A percentile compares a stretch with the other conserved stretches of the same genome.
These are phyloP conservation scores for Acanthosepion esculentum DNA, from an alignment of 2,888 invertebrate species.

Conservation along the genomic window DNA sequence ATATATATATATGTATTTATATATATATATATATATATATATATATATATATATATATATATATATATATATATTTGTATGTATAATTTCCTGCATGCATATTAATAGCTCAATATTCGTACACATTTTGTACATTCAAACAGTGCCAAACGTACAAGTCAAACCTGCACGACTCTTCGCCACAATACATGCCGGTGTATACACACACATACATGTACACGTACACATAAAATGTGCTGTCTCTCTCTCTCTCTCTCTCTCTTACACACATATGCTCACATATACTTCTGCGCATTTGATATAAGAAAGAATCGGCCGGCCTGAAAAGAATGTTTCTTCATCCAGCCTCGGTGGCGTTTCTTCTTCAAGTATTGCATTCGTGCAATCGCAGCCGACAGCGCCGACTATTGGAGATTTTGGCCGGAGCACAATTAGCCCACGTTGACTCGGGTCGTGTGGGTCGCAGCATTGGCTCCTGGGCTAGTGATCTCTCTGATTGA, in stretches of 20 bases:
- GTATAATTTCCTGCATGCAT: background rate
- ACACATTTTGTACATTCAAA: background rate
- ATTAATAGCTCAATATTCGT: background rate
- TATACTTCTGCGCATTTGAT: background rate
- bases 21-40: background rate
- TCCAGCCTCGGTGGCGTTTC: background rate
- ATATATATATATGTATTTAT: slow-evolving; percentile 35
- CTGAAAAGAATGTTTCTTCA: slow-evolving; percentile 22
- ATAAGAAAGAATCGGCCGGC: background rate
- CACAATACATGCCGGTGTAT: accelerated
- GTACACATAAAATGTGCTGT: background rate
- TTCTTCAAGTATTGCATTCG: slow-evolving; percentile 33
- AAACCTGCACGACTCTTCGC: too few relatives aligned
- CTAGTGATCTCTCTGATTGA: slow-evolving; percentile 22
- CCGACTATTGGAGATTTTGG: background rate
- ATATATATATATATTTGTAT: slow-evolving; percentile 40
- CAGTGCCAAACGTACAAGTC: too few relatives aligned
- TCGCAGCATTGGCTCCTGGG: slow-evolving; percentile 33
- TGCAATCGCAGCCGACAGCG: background rate
- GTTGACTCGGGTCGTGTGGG: background rate
- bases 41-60: slow-evolving; percentile 42
- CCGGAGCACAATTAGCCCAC: slow-evolving; percentile 33
- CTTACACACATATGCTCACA: slow-evolving; percentile 3
- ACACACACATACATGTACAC: background rate
- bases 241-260: background rate